Evolutionary conservation across 2,797 vertebrate genomes (phyloP).

Genomic region (Kryptolebias ocellatus): DNA sequence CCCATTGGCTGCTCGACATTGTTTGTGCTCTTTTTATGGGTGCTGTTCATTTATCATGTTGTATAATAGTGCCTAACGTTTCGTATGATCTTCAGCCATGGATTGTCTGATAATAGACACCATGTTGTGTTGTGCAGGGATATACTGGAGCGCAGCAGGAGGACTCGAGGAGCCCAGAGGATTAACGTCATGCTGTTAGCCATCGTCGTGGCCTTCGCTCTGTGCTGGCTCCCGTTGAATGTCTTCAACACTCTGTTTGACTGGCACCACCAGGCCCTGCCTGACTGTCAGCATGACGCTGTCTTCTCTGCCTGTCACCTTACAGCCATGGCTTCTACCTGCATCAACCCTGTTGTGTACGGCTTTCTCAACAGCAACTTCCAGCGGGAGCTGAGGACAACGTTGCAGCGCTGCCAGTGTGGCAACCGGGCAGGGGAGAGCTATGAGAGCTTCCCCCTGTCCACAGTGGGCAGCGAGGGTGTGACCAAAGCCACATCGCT

Average conservation of each 20-base stretch:
- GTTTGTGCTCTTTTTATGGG: background rate
- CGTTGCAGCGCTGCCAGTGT: slow-evolving; percentile 80
- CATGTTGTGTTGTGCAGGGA: slow-evolving; percentile 68
- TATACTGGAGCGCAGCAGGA: slow-evolving; percentile 76
- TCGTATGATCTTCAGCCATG: slow-evolving; percentile 27
- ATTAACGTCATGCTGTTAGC: slow-evolving; percentile 82
- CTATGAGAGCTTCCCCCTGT: slow-evolving; percentile 83
- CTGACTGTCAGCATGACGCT: slow-evolving; percentile 82
- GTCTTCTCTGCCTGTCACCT: slow-evolving; percentile 86
- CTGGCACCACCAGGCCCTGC: slow-evolving; percentile 84
- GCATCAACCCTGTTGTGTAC: slow-evolving; percentile 84
- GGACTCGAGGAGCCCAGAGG: slow-evolving; percentile 74
- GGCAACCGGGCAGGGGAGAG: slow-evolving; percentile 67
- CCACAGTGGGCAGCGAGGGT: slow-evolving; percentile 82
- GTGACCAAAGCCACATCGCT: slow-evolving; percentile 79
- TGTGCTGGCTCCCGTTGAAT: slow-evolving; percentile 86
- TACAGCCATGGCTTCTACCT: slow-evolving; percentile 83
- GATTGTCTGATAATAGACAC: slow-evolving; percentile 35
- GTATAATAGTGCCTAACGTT: slow-evolving; percentile 1
- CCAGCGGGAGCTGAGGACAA: slow-evolving; percentile 80
- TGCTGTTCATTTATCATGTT: slow-evolving; percentile 2
- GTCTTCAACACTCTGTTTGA: slow-evolving; percentile 86
- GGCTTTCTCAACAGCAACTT: slow-evolving; percentile 88
- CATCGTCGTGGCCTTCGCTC: slow-evolving; percentile 82
- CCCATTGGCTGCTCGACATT: background rate